Base-by-base conservation (phyloP, 2,888 invertebrate genomes). In the Camptogramma bilineatum region DNA sequence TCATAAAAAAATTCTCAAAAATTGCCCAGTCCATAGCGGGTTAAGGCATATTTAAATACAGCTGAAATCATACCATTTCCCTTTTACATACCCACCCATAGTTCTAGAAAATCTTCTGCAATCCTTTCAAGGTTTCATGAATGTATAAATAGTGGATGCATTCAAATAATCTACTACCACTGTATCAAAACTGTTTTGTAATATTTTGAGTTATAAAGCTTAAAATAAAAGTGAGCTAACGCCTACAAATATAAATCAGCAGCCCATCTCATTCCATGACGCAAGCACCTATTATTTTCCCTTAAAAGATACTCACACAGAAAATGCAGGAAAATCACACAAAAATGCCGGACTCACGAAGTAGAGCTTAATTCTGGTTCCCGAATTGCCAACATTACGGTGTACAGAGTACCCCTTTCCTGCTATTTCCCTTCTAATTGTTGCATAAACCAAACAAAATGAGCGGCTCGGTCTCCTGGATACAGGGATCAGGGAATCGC, bases 381-480 rank as follows among this genome's bases (percentile, higher is more conserved):
- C 75, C 74, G 78, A 85, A 85, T 83, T 77, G 78, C 77, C 75
- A 73, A 77, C 81, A 84, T 86, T 85, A 83, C 75, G 73, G 73
- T 70, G 75, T 75, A 75, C 77, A 73, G 77, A 79, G 82, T 77
- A 83, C 82, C 82, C 82, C 81, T 81, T 83, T 82, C 77, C 80
- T 81, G 81, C 74, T 78, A 81, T 83, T 82, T 75, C 78, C 78
- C 82, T 80, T 79, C 80, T 87, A 87, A 89, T 90, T 88, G 87
- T 86, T 83, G 84, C 83, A 86, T 88, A 86, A 88, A 87, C 83
- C 84, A 83, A 87, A 87, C 82, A 81, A 83, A 87, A 85, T 80
- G 83, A 78, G 84, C 79, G 77, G 84, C 77, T 62, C 74, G 77
- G 74, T 75, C 75, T 74, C 71, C 70, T 73, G 73, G 75, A 74